These are phyloP conservation scores for Grus americana DNA, from an alignment of 2,113 vertebrate genomes.

Conservation along the genomic window DNA sequence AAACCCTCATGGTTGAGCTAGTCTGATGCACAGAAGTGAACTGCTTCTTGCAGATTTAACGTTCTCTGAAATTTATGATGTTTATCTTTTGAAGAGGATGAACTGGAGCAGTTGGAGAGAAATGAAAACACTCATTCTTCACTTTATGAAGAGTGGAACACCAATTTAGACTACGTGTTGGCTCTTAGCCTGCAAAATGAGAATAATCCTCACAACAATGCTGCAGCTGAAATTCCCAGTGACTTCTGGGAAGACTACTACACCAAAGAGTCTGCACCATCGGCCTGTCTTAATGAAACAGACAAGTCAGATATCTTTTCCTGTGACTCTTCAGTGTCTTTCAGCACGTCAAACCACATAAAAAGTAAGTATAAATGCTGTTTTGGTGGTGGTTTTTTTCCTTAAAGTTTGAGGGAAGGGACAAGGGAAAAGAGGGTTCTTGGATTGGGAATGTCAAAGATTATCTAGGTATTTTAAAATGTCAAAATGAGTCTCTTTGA, in stretches of 20 bases:
- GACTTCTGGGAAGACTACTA: constrained; percentile 57
- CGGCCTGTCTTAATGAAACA: not conserved
- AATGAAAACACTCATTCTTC: not conserved
- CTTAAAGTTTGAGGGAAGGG: not conserved
- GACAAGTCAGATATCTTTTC: not conserved
- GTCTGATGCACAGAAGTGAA: not conserved
- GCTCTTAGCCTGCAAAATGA: constrained; percentile 89
- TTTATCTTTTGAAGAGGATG: constrained; percentile 32
- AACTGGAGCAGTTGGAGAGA: constrained; percentile 50
- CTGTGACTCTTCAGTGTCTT: not conserved
- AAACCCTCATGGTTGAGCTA: not conserved
- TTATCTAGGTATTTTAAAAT: not conserved
- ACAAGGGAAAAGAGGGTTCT: not conserved
- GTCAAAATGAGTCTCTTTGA: not conserved
- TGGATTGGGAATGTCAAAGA: not conserved
- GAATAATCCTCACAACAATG: not conserved
- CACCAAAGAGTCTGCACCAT: not conserved
- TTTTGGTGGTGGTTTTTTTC: not conserved
- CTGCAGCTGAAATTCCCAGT: not conserved
- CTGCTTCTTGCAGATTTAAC: not conserved
- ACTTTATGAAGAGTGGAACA: constrained; percentile 67
- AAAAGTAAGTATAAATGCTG: constrained; percentile 14
- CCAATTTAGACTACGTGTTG: constrained; percentile 86
- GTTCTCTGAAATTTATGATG: not conserved
- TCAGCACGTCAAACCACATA: not conserved